Base-by-base conservation (phyloP, 2,113 vertebrate genomes). In the Otocyon megalotis region DNA sequence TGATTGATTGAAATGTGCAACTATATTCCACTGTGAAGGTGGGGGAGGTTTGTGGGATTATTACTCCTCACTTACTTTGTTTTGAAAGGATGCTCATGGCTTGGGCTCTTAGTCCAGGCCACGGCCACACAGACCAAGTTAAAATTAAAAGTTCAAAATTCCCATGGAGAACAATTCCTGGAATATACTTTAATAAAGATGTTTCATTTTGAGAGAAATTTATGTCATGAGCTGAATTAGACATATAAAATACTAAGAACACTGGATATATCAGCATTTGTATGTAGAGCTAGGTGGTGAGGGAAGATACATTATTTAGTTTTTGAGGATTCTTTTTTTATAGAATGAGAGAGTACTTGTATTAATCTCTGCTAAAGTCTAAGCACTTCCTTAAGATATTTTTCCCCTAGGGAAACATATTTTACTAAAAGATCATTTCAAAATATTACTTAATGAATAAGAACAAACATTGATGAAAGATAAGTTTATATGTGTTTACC, bases 401-500 rank as follows among this genome's bases (percentile, higher is more conserved):
- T 60, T 74, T 72, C 48, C 32, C 53, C n/a, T 30, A 83, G 24
- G 12, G 26, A 88, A 92, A 54, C 50, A 90, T 62, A 72, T 79
- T 89, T 90, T 80, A 50, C 93, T 89, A 89, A 58, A 62, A 69
- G 35, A 90, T 90, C 16, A 74, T 74, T 83, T 37, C 15, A 86
- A 74, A 15, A 50, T 90, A 4, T 65, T 93, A 81, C 26, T 80
- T 72, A 96, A 50, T 91, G n/a, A 89, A 4, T 63, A 77, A 79
- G 32, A 67, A 11, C 8, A 88, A 87, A 84, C 84, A 83, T 8
- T 87, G 1, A 72, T 67, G 67, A 87, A 50, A 94, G 19, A 28
- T 93, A 90, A 90, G 16, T 80, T 79, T 93, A 72, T 72, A 83
- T 71, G 14, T 91, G 13, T 93, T 97, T 76, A 71, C 4, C 71